Conservation (phyloP, 2,888 invertebrate species). For the Ctenicera cuprea region DNA sequence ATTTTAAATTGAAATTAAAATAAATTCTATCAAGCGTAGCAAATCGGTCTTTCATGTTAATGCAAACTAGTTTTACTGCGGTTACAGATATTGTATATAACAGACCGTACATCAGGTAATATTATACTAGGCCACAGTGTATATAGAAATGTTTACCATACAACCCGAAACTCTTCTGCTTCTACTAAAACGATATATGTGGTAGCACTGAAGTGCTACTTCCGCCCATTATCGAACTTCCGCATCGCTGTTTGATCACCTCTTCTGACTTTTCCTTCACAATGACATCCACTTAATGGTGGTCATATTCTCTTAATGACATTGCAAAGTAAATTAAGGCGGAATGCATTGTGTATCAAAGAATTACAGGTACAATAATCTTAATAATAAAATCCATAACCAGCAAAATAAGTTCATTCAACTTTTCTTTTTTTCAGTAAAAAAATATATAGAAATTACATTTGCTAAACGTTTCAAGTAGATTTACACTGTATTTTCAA, state of each 20-base stretch:
- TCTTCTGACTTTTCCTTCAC: conserved; percentile 48
- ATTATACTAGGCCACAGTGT: background rate
- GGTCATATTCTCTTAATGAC: conserved; percentile 48
- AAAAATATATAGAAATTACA: too few species aligned
- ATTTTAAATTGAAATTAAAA: too few species aligned
- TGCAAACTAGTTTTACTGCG: too few species aligned
- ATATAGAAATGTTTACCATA: background rate
- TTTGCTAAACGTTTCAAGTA: too few species aligned
- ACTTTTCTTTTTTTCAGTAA: too few species aligned
- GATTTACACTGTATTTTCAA: too few species aligned
- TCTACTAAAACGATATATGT: conserved; percentile 42
- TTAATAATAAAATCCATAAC: background rate
- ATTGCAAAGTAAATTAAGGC: conserved; percentile 52
- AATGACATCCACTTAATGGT: conserved; percentile 48
- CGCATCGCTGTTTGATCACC: conserved; percentile 54
- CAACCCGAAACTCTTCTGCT: conserved; percentile 4
- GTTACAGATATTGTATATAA: too few species aligned
- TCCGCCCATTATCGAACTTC: conserved; percentile 59
- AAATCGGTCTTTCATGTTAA: too few species aligned
- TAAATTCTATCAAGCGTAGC: too few species aligned
- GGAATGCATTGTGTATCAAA: conserved; percentile 8
- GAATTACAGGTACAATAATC: background rate
- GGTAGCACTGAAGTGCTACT: conserved; percentile 54
- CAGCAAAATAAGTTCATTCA: too few species aligned
- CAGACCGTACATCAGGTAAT: background rate